Evolutionary conservation across 2,888 invertebrate species (phyloP), one percentile per base, ranked within the genome.

Genomic region (Litoditis marina): DNA sequence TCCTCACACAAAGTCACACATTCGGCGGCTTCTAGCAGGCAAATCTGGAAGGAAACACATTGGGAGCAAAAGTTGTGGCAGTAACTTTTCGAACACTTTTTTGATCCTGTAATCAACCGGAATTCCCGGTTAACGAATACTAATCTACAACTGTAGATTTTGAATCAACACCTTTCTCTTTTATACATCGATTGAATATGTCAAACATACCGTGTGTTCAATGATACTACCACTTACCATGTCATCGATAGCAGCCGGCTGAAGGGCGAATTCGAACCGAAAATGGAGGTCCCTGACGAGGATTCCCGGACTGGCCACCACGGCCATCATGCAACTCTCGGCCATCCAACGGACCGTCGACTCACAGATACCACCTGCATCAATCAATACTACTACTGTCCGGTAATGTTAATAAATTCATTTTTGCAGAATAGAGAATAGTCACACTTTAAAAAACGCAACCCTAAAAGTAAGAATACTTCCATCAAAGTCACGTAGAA

Each of bases 321-420:
- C 65, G 16, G 68, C 54, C 27, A 78, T 62, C 22, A 81, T 63
- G 30, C 78, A 65, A 31, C 69, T 71, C 57, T 81, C 81, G 36
- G 77, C 64, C 68, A 81, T 77, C 80, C 80, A 80, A 2, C 71
- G 63, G 49, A 77, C 63, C 1, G 68, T 72, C 7, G 68, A 56
- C 4, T 68, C 54, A 28, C 69, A 75, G 16, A 72, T 47, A 0
- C 16, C 19, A 2, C 68, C 65, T 55, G 34, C 13, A 44, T n/a
- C n/a, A n/a, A n/a, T n/a, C n/a, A n/a, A n/a, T n/a, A n/a, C n/a
- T n/a, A n/a, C n/a, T n/a, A n/a, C n/a, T n/a, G n/a, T n/a, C 44
- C 5, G 25, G 28, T 27, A 31, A 13, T 13, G 28, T 31, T n/a
- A 13, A 0, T 13, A 31, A 56, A 59, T 53, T 6, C 39, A 4